A percentile compares a stretch with the other conserved stretches of the same genome.
phyloP scores from a whole-genome alignment of 2,113 vertebrate genomes.

The Cygnus buccinator region DNA sequence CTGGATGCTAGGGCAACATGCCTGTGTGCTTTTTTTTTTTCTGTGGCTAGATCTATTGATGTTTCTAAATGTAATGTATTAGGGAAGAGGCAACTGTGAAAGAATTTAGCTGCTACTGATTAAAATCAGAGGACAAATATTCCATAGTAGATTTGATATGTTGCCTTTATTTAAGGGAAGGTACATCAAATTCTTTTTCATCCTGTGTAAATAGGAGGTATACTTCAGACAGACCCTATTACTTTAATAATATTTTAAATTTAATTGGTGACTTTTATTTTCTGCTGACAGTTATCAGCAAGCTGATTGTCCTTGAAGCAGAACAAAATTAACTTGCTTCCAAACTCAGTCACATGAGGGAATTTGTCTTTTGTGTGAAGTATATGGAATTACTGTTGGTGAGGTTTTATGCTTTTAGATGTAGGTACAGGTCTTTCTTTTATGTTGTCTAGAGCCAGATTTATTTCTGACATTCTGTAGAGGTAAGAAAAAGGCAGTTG shows the following conservation, averaged over 20 bases:
- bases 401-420: background rate
- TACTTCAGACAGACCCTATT: background rate
- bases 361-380: background rate
- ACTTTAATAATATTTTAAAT: background rate
- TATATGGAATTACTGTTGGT: background rate
- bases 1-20: background rate
- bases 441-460: background rate
- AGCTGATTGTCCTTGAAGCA: background rate
- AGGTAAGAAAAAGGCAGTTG: background rate
- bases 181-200: background rate
- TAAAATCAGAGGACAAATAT: background rate
- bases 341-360: background rate
- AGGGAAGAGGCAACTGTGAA: background rate
- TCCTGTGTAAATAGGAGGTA: background rate
- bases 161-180: background rate
- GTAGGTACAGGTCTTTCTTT: background rate
- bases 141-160: background rate
- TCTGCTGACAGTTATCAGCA: background rate
- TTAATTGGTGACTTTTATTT: background rate
- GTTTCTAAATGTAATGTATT: background rate
- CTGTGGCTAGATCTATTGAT: background rate
- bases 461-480: background rate
- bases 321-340: background rate
- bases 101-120: background rate
- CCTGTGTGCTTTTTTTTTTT: background rate